Base-by-base conservation (phyloP, 2,797 vertebrate species). In the Hoplostethus mediterraneus region DNA sequence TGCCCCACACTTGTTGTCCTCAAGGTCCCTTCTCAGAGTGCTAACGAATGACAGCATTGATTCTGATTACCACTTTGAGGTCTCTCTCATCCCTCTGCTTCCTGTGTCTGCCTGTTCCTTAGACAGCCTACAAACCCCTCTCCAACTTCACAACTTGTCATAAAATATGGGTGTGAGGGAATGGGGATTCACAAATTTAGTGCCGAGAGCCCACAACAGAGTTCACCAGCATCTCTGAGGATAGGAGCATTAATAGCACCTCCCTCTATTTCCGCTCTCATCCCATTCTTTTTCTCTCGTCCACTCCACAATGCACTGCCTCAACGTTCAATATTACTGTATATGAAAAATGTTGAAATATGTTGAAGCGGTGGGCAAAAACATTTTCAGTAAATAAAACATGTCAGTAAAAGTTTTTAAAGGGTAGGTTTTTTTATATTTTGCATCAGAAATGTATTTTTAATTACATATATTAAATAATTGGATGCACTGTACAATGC, bases 41-140 rank as follows among this genome's bases (percentile, higher is more conserved):
- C 80, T 89, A 89, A 87, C 65, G 55, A 90, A 89, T 71, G 79
- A 88, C 88, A 83, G 71, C 82, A 53, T 68, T 83, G 82, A 86
- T 89, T 88, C 82, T 86, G 80, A 93, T 92, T 80, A 90, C 68
- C 74, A 74, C 88, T 84, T 79, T 84, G 79, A 90, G 78, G 60
- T 73, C 75, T 79, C 71, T 65, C 73, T 79, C 71, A 47, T 86
- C 81, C 47, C 55, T 60, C 61, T 5, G 47, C 66, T 68, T 61
- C 58, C 47, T 12, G 6, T 71, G 62, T 69, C 47, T 83, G 64
- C 28, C n/a, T 45, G 49, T 45, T 52, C 65, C 31, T 17, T 31
- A 70, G 77, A 62, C 67, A 84, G 66, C 71, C 74, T 25, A 63
- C 56, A 78, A 62, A 49, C 45, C 51, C 38, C 77, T 67, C 80